Base-by-base conservation (phyloP, 2,888 invertebrate genomes). In the Argyra leucocephala region DNA sequence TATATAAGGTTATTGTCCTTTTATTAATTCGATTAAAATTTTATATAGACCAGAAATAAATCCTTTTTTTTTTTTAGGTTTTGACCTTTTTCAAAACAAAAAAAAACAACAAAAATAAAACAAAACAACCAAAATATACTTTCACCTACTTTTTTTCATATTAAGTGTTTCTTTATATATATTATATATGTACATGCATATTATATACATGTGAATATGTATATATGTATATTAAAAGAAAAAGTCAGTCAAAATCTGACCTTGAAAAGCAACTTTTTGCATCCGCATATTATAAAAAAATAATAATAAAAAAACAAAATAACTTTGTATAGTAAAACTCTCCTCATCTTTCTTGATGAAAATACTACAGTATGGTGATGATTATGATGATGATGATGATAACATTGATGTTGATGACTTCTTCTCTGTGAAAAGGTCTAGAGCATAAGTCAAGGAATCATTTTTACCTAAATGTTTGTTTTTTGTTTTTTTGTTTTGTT, bases 1-100 rank as follows among this genome's bases (percentile, higher is more conserved):
- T 18, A 48, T 48, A 48, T 12, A 48, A 48, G 48, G 48, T 48
- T 48, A 48, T 48, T 48, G 48, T 48, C 48, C 48, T 48, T 48
- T 48, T 48, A 48, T 48, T 48, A 48, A 48, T 48, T 48, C 48
- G 48, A 48, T 48, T 48, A 48, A 48, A 48, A 48, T 48, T 48
- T 48, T 48, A 48, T 48, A 48, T 48, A 48, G 48, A 48, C 48
- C 48, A 48, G 48, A 48, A 48, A 48, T 48, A 48, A 48, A 48
- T 48, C 48, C 48, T 48, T 48, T 48, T 48, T 31, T n/a, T n/a
- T 31, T 48, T 48, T 48, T 48, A 18, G 48, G 48, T 48, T 48
- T 48, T 48, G 48, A 48, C 48, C 48, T 48, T 48, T 48, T 48
- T 48, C 48, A 48, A 48, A 48, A 48, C 4, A 37, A 37, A 37